These are phyloP conservation scores for Belonocnema kinseyi DNA, from an alignment of 1,140 invertebrate genomes.

Conservation along the genomic window DNA sequence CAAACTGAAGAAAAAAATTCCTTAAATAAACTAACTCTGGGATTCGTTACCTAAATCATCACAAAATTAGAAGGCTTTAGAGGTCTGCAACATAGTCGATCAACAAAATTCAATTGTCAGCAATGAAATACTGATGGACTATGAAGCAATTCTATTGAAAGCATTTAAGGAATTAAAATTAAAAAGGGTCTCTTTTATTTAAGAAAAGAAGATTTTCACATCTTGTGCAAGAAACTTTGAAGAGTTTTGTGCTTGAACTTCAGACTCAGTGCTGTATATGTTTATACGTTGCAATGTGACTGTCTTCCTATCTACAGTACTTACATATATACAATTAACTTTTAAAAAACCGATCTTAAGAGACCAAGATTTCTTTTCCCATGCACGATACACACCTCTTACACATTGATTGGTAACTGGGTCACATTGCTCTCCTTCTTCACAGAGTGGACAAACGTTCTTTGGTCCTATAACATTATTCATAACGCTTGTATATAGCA, in stretches of 20 bases:
- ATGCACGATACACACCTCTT: slow-evolving; percentile 78
- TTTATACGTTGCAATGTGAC: slow-evolving; percentile 12
- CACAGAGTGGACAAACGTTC: slow-evolving; percentile 83
- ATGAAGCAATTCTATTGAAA: too few species aligned
- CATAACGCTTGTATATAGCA: too few species aligned
- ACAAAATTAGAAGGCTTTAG: not conserved
- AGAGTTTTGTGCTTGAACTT: slow-evolving; percentile 32
- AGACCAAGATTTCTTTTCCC: slow-evolving; percentile 2
- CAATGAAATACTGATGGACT: too few species aligned
- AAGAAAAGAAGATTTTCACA: slow-evolving; percentile 1
- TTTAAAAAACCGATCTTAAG: slow-evolving; percentile 35
- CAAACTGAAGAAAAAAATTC: not conserved
- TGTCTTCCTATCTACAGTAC: slow-evolving; percentile 62
- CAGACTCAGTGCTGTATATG: not conserved
- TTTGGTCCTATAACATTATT: slow-evolving; percentile 42
- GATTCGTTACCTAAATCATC: not conserved
- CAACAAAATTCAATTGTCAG: too few species aligned
- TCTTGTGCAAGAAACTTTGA: slow-evolving; percentile 41
- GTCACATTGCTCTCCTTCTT: slow-evolving; percentile 84
- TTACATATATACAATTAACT: slow-evolving; percentile 63
- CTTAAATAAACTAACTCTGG: not conserved
- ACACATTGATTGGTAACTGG: slow-evolving; percentile 85
- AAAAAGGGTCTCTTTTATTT: not conserved
- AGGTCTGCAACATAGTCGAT: too few species aligned
- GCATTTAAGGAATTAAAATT: not conserved